Evolutionary conservation across 2,888 invertebrate genomes (phyloP), one percentile per base, ranked within the genome.

Genomic region (Hypolimnas misippus): DNA sequence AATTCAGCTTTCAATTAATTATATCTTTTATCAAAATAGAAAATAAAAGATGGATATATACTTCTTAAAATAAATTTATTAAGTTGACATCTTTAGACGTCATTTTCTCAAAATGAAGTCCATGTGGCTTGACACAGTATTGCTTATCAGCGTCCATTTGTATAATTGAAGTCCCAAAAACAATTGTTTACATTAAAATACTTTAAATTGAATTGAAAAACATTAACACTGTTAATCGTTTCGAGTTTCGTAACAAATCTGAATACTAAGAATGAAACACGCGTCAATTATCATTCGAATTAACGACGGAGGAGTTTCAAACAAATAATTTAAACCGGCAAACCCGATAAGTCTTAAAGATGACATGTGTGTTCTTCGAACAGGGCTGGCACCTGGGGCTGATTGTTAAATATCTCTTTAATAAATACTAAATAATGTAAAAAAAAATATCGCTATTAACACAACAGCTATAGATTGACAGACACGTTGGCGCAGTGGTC

Each of bases 261-360:
- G 51, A 52, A 57, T 51, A 57, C 60, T 38, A 12, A 54, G 57
- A 65, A 63, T 61, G 67, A 70, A 68, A 67, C 66, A 50, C n/a
- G 58, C 64, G 71, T 66, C 73, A 76, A 74, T 74, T 71, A 75
- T 66, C 65, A 65, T 67, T 54, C 64, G 60, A 70, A 73, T 71
- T 70, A 72, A 75, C 71, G 70, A 67, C 67, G 66, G 53, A 53
- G 70, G 69, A 71, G 73, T 76, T 74, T 71, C 69, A 69, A 74
- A 76, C 75, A 79, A 76, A 83, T 79, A 71, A 77, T 73, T 76
- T 73, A 71, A 74, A 73, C 67, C 70, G 53, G 67, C 78, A 76
- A 76, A 77, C 71, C 76, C 73, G 73, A 86, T 83, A 83, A 81
- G 74, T 83, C 76, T 70, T 74, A 61, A 76, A 76, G 76, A 76